Evolutionary conservation across 2,113 vertebrate genomes (phyloP).

Genomic region (Empidonax alnorum): DNA sequence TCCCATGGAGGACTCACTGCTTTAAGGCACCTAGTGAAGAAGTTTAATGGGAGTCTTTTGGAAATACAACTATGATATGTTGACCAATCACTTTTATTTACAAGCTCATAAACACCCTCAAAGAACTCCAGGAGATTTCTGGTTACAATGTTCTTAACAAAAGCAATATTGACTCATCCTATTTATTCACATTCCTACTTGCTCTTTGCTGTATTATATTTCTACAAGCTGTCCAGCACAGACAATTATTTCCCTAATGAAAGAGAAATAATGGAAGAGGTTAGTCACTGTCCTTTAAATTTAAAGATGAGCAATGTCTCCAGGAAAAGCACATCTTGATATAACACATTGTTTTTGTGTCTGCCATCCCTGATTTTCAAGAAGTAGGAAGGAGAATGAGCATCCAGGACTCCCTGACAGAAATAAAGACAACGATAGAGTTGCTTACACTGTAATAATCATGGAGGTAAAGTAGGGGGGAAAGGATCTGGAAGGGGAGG

Average conservation of each 20-base stretch:
- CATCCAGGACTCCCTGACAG: background rate
- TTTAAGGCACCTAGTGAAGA: background rate
- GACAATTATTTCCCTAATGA: background rate
- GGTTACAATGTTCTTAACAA: background rate
- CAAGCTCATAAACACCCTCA: background rate
- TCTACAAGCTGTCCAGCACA: background rate
- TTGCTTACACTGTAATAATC: background rate
- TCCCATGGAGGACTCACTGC: background rate
- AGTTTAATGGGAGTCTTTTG: background rate
- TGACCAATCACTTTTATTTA: background rate
- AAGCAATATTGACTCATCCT: background rate
- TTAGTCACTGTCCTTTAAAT: background rate
- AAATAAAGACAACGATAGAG: background rate
- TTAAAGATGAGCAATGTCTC: background rate
- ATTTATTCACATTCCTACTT: background rate
- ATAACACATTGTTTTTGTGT: background rate
- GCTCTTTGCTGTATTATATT: background rate
- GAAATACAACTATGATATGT: background rate
- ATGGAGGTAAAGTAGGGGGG: background rate
- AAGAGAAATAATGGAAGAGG: background rate
- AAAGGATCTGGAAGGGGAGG: background rate
- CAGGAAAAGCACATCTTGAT: background rate
- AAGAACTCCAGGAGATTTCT: constrained; percentile 9
- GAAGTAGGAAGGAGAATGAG: background rate
- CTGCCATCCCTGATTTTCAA: background rate